Evolutionary conservation across 2,797 vertebrate species (phyloP), one percentile per base, ranked within the genome.

Genomic region (Chelon labrosus): DNA sequence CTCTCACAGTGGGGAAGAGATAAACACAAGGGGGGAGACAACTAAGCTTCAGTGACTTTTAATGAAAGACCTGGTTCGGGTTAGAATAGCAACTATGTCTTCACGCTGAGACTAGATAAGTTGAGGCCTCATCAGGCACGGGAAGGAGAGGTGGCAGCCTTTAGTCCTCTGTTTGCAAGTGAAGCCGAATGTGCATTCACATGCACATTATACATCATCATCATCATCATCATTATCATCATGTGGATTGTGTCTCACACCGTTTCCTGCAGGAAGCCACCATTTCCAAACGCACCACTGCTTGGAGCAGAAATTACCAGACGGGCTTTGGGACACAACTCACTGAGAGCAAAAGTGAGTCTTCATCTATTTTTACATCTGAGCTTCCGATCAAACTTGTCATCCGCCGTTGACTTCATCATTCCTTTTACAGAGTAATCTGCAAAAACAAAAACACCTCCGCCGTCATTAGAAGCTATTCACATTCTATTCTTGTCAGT

Each of bases 41-140:
- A 92, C 91, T 88, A 94, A 93, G 95, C 95, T 95, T 92, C 93
- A 95, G 94, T 94, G 95, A 96, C 92, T 91, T 95, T 93, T 95
- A 94, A 96, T 95, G 95, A 95, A 93, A 92, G 91, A 89, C 91
- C 90, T 89, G 70, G 92, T 96, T 96, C 93, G 92, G 94, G 94
- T 95, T 97, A 94, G 93, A 93, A 96, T 92, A 96, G 91, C 94
- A 95, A 84, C 87, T 87, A 88, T 82, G 91, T 84, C 83, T 47
- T 93, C 79, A 49, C 65, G 77, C 92, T 93, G 95, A 87, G 95
- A 92, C 82, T 83, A 86, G 82, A 93, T 93, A 91, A 92, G 88
- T 92, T 91, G 87, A 90, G 80, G 58, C 80, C 70, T 89, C 90
- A 49, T 91, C 82, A 69, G 62, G 65, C 80, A 58, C 3, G 31